Conservation (phyloP, 2,113 vertebrate genomes). For the Hyaena hyaena region DNA sequence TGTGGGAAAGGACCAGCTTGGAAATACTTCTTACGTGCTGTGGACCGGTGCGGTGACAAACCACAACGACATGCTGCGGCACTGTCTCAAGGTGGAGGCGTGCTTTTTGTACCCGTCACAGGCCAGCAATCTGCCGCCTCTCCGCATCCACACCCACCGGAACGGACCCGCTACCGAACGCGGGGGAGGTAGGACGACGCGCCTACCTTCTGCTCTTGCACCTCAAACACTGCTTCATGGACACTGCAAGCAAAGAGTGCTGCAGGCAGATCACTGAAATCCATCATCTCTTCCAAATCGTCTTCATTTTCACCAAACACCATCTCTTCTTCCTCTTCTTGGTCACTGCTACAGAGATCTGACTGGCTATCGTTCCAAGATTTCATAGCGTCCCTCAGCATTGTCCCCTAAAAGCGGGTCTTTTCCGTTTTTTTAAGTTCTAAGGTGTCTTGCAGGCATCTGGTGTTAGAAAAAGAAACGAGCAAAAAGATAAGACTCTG, state of each 20-base stretch:
- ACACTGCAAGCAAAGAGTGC: conserved; percentile 95
- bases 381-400: conserved; percentile 92
- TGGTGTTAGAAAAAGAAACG: conserved; percentile 34
- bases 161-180: neutral
- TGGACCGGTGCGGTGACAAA: neutral
- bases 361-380: conserved; percentile 92
- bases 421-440: neutral
- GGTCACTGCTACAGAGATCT: conserved; percentile 94
- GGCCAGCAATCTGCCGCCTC: neutral
- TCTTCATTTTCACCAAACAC: conserved; percentile 94
- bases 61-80: neutral
- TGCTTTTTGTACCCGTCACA: neutral
- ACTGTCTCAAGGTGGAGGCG: neutral
- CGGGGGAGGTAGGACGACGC: rapidly evolving
- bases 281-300: conserved; percentile 95
- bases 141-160: neutral
- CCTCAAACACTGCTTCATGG: conserved; percentile 92
- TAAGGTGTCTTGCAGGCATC: conserved; percentile 46
- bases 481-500: neutral
- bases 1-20: neutral
- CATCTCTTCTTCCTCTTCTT: conserved; percentile 94
- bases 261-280: conserved; percentile 94
- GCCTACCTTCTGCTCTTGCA: conserved; percentile 91
- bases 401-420: conserved; percentile 63
- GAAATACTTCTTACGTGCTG: neutral